Percentiles rank a stretch among this genome's conserved stretches.
Evolutionary conservation across 2,888 invertebrate species (phyloP).

Genomic region (Patella ulyssiponensis): DNA sequence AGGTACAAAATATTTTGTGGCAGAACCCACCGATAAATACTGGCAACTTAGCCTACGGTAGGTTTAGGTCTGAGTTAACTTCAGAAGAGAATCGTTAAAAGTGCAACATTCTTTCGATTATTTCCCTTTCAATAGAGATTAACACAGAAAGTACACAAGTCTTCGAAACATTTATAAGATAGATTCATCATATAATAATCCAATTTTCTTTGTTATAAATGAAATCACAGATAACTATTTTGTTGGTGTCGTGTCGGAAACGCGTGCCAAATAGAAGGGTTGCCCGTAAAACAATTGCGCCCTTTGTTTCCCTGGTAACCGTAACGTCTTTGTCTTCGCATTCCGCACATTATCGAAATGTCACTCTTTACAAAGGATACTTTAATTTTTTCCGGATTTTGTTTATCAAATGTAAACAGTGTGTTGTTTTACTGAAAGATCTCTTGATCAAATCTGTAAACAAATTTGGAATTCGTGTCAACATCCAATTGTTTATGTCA

Average conservation of each 20-base stretch:
- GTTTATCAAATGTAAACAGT: not conserved
- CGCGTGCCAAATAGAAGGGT: conserved; percentile 7
- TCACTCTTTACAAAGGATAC: not conserved
- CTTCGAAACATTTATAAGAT: too few species aligned
- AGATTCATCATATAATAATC: too few species aligned
- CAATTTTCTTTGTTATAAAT: too few species aligned
- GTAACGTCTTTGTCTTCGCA: not conserved
- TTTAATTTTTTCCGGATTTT: conserved; percentile 1
- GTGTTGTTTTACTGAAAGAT: not conserved
- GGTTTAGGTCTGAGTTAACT: too few species aligned
- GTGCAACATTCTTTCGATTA: too few species aligned
- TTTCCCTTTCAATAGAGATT: too few species aligned
- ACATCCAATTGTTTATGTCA: not conserved
- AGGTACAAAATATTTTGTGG: too few species aligned
- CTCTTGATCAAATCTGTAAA: conserved; percentile 1
- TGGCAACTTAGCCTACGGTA: too few species aligned
- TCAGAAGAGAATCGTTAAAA: too few species aligned
- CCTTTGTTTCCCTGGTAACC: not conserved
- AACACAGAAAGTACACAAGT: too few species aligned
- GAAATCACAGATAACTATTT: too few species aligned
- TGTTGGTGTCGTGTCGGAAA: not conserved
- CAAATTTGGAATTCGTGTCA: not conserved
- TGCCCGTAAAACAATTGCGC: not conserved
- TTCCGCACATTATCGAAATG: conserved; percentile 1
- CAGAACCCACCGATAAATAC: too few species aligned